Conservation (phyloP, 2,888 invertebrate species). For the Lasioglossum pauxillum region DNA sequence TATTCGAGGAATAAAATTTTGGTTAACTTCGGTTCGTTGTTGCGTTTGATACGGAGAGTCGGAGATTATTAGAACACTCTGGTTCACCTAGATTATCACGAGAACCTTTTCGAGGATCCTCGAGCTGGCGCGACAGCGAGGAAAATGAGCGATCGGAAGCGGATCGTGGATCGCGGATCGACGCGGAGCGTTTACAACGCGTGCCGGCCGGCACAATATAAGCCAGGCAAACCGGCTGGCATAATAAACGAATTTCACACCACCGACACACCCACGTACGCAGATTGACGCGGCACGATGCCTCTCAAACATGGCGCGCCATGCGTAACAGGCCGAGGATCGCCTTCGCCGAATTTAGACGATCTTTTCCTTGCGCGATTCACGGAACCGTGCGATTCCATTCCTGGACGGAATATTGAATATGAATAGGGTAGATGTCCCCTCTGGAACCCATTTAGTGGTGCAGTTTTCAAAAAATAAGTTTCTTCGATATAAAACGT, state of each 20-base stretch:
- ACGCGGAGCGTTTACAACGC: conserved; percentile 62
- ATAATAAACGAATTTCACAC: conserved; percentile 70
- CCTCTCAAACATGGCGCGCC: conserved; percentile 26
- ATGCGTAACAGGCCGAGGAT: conserved; percentile 30
- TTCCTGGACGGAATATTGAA: background rate
- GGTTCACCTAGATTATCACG: background rate
- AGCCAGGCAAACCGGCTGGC: conserved; percentile 65
- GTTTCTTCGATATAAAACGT: too few species aligned
- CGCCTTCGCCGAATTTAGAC: conserved; percentile 69
- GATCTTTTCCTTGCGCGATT: conserved; percentile 49
- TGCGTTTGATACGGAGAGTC: background rate
- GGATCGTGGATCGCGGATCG: conserved; percentile 38
- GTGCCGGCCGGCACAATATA: conserved; percentile 66
- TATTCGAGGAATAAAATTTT: background rate
- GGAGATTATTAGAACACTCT: background rate
- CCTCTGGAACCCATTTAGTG: too few species aligned
- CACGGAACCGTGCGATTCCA: conserved; percentile 25
- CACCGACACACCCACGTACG: conserved; percentile 53
- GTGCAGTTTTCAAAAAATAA: too few species aligned
- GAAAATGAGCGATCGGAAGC: conserved; percentile 23
- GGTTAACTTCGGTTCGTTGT: background rate
- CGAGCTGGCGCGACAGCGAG: conserved; percentile 1
- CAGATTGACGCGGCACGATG: conserved; percentile 1
- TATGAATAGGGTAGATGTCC: too few species aligned
- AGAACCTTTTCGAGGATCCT: background rate